Percentiles rank a stretch among this genome's conserved stretches.
Evolutionary conservation across 2,888 invertebrate species (phyloP).

Genomic region (Noctua comes): DNA sequence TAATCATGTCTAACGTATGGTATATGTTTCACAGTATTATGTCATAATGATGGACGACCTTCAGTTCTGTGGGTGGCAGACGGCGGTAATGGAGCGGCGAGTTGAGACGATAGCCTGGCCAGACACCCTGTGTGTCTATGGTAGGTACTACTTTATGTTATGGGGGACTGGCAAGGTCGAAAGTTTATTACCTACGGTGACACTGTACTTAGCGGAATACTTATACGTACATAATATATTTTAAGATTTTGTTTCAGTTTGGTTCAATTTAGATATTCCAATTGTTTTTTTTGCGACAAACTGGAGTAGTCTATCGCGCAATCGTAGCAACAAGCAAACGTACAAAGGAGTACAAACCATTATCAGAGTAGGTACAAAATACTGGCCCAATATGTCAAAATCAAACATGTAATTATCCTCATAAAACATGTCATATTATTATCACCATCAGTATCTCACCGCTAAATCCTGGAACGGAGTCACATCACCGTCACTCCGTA

Average conservation of each 20-base stretch:
- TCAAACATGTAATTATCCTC: not conserved
- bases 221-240: not conserved
- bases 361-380: not conserved
- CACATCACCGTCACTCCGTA: conserved; percentile 42
- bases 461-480: conserved; percentile 35
- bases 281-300: too few species aligned
- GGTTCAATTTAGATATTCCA: not conserved
- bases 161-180: not conserved
- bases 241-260: not conserved
- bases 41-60: conserved; percentile 43
- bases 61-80: conserved; percentile 30
- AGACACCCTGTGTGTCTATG: not conserved
- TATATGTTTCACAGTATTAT: not conserved
- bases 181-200: not conserved
- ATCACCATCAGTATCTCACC: conserved; percentile 24
- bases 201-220: not conserved
- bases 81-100: conserved; percentile 45
- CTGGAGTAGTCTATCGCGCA: not conserved
- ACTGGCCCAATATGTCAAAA: not conserved
- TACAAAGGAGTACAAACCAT: not conserved
- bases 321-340: not conserved
- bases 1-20: conserved; percentile 18
- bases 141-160: not conserved
- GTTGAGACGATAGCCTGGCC: not conserved
- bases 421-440: conserved; percentile 1